These are phyloP conservation scores for Porites australiensis DNA, from an alignment of 64 coral and sea anemone species.

Conservation along the genomic window DNA sequence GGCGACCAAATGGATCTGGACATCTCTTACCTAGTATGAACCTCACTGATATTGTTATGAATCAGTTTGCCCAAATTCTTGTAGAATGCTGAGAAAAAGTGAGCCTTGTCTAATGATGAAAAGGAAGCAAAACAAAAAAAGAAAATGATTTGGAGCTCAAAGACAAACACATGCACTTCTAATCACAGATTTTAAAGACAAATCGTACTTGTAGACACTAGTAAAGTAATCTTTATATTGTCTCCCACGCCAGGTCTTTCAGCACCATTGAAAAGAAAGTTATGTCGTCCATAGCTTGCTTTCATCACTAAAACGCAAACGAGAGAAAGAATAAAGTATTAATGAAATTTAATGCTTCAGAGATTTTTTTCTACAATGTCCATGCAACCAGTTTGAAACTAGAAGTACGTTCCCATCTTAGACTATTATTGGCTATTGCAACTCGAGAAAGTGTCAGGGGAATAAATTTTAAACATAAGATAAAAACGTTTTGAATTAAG, in stretches of 20 bases:
- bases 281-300: constrained; percentile 12
- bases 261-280: background rate
- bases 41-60: constrained; percentile 57
- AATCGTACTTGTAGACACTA: background rate
- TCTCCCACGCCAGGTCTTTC: background rate
- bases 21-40: background rate
- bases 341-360: background rate
- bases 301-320: constrained; percentile 20
- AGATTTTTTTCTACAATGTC: too few species aligned
- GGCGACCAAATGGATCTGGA: background rate
- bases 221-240: background rate
- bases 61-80: constrained; percentile 53
- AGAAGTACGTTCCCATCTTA: too few species aligned
- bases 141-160: too few species aligned
- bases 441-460: too few species aligned
- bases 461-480: too few species aligned
- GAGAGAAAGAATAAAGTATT: background rate
- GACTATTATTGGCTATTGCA: too few species aligned
- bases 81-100: constrained; percentile 81
- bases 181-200: too few species aligned
- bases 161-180: too few species aligned
- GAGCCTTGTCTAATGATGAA: constrained; percentile 41
- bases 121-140: background rate
- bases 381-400: too few species aligned
- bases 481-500: too few species aligned